Evolutionary conservation across 92 coral and sea anemone genomes (phyloP).

Genomic region (Parazoanthus darwini): DNA sequence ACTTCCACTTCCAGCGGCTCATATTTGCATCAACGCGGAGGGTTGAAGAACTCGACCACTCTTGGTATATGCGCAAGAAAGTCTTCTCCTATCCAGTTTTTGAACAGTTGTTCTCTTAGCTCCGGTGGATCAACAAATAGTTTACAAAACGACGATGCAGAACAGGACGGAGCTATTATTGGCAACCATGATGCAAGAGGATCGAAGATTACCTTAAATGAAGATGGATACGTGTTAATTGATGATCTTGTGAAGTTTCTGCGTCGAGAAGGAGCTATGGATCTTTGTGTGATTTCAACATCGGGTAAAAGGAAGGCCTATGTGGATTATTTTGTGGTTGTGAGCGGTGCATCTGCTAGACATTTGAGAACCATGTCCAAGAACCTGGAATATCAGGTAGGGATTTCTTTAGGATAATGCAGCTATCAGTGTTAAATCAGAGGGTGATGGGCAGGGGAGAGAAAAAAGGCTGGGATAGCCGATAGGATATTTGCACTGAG

Average conservation of each 20-base stretch:
- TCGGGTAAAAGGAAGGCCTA: conserved; percentile 76
- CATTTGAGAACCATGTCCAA: conserved; percentile 96
- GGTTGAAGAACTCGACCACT: background rate
- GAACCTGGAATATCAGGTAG: conserved; percentile 87
- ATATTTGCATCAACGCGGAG: background rate
- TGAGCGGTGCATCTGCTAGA: conserved; percentile 86
- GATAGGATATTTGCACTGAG: too few species aligned
- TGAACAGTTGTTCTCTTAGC: background rate
- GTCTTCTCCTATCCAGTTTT: background rate
- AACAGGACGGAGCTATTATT: too few species aligned
- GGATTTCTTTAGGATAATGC: background rate
- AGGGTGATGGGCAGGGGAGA: too few species aligned
- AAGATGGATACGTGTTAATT: conserved; percentile 65
- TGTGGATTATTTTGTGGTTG: conserved; percentile 95
- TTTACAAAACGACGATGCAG: background rate
- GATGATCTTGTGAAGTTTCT: conserved; percentile 75
- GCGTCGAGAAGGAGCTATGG: conserved; percentile 74
- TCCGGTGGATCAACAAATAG: background rate
- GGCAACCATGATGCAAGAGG: background rate
- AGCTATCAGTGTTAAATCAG: too few species aligned
- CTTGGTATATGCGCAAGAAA: background rate
- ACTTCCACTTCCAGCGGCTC: background rate
- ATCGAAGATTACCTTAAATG: conserved; percentile 36
- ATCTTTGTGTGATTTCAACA: conserved; percentile 84
- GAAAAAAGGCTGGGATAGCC: too few species aligned